Evolutionary conservation across 2,113 vertebrate genomes (phyloP).

Genomic region (Otocyon megalotis): DNA sequence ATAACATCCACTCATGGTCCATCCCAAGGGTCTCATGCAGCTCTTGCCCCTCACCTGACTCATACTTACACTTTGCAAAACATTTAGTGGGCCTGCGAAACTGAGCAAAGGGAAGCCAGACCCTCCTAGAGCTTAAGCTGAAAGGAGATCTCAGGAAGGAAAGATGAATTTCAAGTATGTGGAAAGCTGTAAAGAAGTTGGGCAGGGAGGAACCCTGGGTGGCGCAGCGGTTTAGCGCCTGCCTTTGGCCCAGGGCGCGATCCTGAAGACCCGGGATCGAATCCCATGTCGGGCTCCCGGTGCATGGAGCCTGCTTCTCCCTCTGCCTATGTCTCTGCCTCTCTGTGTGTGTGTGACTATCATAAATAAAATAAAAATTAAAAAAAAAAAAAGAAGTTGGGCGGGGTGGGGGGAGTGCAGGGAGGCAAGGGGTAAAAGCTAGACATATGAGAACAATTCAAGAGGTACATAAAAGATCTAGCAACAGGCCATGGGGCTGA

Average conservation of each 20-base stretch:
- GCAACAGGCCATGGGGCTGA: not conserved
- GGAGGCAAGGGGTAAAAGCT: not conserved
- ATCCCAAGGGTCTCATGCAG: not conserved
- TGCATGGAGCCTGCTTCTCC: too few species aligned
- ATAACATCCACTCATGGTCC: not conserved
- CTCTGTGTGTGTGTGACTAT: too few species aligned
- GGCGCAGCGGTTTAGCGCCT: too few species aligned
- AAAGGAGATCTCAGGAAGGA: not conserved
- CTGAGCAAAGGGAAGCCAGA: not conserved
- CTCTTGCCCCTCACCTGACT: not conserved
- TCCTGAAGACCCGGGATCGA: too few species aligned
- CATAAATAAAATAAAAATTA: too few species aligned
- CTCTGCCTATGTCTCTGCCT: too few species aligned
- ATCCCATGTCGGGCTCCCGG: too few species aligned
- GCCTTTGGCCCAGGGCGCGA: too few species aligned
- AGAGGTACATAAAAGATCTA: not conserved
- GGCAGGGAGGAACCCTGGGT: too few species aligned
- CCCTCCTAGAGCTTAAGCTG: not conserved
- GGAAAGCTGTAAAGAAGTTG: not conserved
- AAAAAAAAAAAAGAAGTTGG: too few species aligned
- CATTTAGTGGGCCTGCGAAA: not conserved
- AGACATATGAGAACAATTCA: not conserved
- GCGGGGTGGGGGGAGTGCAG: too few species aligned
- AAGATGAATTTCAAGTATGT: not conserved
- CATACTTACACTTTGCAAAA: not conserved